Conservation (phyloP, 2,888 invertebrate species). For the Lycia hirtaria region DNA sequence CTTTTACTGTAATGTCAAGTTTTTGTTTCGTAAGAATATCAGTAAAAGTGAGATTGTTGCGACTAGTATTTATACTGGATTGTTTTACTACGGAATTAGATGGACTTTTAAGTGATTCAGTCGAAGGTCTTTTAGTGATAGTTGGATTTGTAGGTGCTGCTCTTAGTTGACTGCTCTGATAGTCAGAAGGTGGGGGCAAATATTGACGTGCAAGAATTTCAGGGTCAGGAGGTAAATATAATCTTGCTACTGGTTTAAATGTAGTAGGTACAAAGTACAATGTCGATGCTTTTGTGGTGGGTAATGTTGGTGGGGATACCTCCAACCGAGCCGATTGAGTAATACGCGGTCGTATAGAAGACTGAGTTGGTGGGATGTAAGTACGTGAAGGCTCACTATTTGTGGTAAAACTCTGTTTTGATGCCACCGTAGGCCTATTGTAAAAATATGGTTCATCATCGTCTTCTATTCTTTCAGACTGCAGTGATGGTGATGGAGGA, state of each 20-base stretch:
- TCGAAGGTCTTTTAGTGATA: constrained; percentile 10
- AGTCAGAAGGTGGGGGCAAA: constrained; percentile 54
- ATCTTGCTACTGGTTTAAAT: constrained; percentile 60
- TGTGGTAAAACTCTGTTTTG: constrained; percentile 50
- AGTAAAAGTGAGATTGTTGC: constrained; percentile 69
- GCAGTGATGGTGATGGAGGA: constrained; percentile 34
- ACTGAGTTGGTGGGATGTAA: constrained; percentile 50
- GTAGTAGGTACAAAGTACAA: constrained; percentile 67
- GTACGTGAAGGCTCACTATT: constrained; percentile 50
- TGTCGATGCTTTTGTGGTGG: constrained; percentile 60
- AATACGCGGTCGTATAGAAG: constrained; percentile 42
- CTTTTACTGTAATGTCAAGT: constrained; percentile 70
- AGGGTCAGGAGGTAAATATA: constrained; percentile 65
- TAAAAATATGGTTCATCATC: constrained; percentile 46
- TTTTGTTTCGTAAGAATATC: constrained; percentile 77
- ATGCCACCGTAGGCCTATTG: constrained; percentile 54
- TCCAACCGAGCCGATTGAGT: constrained; percentile 54
- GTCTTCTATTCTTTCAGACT: constrained; percentile 31
- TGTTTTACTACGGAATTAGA: constrained; percentile 40
- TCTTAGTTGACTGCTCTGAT: constrained; percentile 48
- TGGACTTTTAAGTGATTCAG: constrained; percentile 22
- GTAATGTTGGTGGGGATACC: constrained; percentile 48
- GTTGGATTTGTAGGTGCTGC: constrained; percentile 30
- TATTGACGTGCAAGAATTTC: constrained; percentile 60
- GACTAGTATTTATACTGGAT: constrained; percentile 54